Evolutionary conservation across 1,140 invertebrate genomes (phyloP).

Genomic region (Neuroterus valhalla): DNA sequence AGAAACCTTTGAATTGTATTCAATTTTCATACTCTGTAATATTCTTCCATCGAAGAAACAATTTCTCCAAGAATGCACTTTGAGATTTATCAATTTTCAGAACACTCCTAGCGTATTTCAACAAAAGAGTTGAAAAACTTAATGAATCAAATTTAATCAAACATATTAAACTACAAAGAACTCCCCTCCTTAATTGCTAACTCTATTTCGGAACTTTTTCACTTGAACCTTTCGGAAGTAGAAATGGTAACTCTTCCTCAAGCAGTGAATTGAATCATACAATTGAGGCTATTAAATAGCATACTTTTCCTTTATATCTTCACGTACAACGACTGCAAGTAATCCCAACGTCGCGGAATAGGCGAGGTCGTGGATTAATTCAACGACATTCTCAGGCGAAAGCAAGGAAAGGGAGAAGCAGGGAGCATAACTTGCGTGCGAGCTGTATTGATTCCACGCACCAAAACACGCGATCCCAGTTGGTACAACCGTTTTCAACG

Average conservation of each 20-base stretch:
- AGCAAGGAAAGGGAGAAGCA: conserved; percentile 12
- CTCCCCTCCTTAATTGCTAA: too few species aligned
- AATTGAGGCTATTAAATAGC: conserved; percentile 12
- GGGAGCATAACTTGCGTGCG: conserved; percentile 32
- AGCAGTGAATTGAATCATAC: conserved; percentile 4
- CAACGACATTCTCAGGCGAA: conserved; percentile 28
- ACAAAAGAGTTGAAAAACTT: too few species aligned
- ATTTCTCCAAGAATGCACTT: too few species aligned
- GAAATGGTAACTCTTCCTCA: neutral
- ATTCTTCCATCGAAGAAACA: too few species aligned
- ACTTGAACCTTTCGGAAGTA: too few species aligned
- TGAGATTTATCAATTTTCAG: too few species aligned
- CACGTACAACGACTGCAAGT: neutral
- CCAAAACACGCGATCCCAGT: conserved; percentile 18
- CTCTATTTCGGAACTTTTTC: too few species aligned
- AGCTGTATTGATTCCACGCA: conserved; percentile 40
- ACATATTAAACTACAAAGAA: too few species aligned
- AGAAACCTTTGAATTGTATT: too few species aligned
- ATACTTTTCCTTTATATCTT: neutral
- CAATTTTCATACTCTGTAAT: too few species aligned
- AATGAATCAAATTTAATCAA: too few species aligned
- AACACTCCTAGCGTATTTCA: too few species aligned
- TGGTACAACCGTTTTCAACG: neutral
- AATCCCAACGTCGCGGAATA: neutral
- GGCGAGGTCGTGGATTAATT: conserved; percentile 38